Base-by-base conservation (phyloP, 2,113 vertebrate genomes). In the Chaetodon trifascialis region DNA sequence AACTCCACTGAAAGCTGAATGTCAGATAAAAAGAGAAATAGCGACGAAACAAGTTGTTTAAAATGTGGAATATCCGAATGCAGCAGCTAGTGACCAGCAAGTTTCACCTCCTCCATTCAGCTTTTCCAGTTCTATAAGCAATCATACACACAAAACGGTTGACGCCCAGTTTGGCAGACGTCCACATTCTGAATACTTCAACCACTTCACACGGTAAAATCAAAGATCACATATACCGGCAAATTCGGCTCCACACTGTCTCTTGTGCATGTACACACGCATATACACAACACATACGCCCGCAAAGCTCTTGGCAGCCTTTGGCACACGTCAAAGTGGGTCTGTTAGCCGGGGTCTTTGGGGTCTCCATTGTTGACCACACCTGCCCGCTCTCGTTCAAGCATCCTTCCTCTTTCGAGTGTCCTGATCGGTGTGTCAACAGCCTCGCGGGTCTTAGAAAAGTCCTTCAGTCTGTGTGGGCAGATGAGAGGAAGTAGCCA, bases 391-490 rank as follows among this genome's bases (percentile, higher is more conserved):
- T 89, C 77, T 73, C 34, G 73, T 91, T 93, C 70, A 84, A 94
- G 90, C 63, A 66, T 82, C 84, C 86, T 80, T 91, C 76, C 63
- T 52, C 49, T 12, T 71, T 77, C 42, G 74, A 93, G 89, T 71
- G 82, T 46, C 54, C 69, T 63, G 58, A 86, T 83, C 84, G 84
- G 85, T 86, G 80, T 90, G 92, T 92, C 88, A 90, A 76, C 82
- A 88, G 72, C 79, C 86, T 78, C 84, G 1, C 52, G 74, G 73
- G 84, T 85, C 91, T 86, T 23, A 49, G 83, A 81, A 81, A 85
- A 88, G 86, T 86, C 88, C 77, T 85, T 81, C 73, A 67, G 62
- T 73, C 81, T 89, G 91, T 85, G 93, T 93, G 90, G 92, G 89
- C 90, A 85, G 92, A 91, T 86, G 86, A 91, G 89, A 89, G 62